Conservation (phyloP, 2,888 invertebrate species). For the Synergus gifuensis region DNA sequence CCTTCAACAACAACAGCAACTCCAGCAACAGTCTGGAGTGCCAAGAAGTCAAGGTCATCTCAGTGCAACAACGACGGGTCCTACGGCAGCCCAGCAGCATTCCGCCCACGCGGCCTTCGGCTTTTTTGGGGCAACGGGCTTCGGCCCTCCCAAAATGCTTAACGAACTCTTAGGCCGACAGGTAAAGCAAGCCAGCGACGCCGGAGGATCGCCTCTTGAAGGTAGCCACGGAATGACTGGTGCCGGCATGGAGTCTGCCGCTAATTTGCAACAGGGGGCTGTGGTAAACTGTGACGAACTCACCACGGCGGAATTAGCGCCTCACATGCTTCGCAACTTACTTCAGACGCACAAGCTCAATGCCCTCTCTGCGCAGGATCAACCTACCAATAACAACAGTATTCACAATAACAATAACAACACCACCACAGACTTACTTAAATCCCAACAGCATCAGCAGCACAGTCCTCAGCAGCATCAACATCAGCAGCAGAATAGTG, state of each 20-base stretch:
- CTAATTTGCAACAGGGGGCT: slow-evolving; percentile 77
- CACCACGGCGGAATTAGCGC: slow-evolving; percentile 82
- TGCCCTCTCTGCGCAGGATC: slow-evolving; percentile 85
- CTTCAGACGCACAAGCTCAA: slow-evolving; percentile 93
- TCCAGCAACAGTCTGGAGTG: slow-evolving; percentile 79
- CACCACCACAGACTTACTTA: slow-evolving; percentile 78
- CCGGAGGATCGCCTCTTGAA: slow-evolving; percentile 80
- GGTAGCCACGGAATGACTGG: slow-evolving; percentile 78
- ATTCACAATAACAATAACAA: slow-evolving; percentile 80
- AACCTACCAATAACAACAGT: slow-evolving; percentile 79
- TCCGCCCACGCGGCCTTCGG: slow-evolving; percentile 84
- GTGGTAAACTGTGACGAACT: slow-evolving; percentile 81
- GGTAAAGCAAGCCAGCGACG: slow-evolving; percentile 85
- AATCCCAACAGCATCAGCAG: slow-evolving; percentile 79
- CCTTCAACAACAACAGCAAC: slow-evolving; percentile 72
- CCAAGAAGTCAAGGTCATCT: slow-evolving; percentile 73
- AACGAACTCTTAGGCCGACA: slow-evolving; percentile 93
- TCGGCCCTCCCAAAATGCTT: slow-evolving; percentile 94
- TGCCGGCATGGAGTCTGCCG: slow-evolving; percentile 76
- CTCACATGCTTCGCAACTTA: slow-evolving; percentile 94
- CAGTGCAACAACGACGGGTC: slow-evolving; percentile 79
- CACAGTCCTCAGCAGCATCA: slow-evolving; percentile 78
- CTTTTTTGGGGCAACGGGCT: slow-evolving; percentile 90
- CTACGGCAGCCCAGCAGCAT: slow-evolving; percentile 80
- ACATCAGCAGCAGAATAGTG: slow-evolving; percentile 69